These are phyloP conservation scores for Caenorhabditis sp. DNA, from an alignment of 2,888 invertebrate genomes.

Conservation along the genomic window DNA sequence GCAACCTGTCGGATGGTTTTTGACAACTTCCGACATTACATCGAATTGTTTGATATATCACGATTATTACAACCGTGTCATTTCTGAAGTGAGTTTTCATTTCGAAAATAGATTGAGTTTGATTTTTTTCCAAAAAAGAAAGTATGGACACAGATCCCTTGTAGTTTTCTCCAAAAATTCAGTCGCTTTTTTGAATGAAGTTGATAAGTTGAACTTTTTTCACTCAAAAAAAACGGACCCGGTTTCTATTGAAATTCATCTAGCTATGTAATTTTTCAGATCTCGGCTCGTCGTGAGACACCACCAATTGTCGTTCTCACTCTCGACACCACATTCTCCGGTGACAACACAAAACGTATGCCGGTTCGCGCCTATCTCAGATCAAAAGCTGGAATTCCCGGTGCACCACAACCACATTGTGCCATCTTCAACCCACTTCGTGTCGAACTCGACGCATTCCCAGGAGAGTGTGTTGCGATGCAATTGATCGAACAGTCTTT, in stretches of 20 bases:
- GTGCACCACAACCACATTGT: conserved; percentile 88
- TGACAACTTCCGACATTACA: conserved; percentile 95
- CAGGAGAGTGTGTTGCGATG: conserved; percentile 81
- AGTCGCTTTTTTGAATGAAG: too few relatives aligned
- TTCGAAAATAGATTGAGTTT: too few relatives aligned
- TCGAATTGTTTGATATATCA: conserved; percentile 74
- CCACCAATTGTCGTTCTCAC: conserved; percentile 82
- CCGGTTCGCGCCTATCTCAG: conserved; percentile 92
- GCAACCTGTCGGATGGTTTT: conserved; percentile 93
- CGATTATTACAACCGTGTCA: conserved; percentile 67
- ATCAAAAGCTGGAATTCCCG: conserved; percentile 90
- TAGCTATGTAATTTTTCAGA: conserved; percentile 25
- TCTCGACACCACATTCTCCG: conserved; percentile 82
- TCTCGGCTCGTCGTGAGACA: conserved; percentile 54
- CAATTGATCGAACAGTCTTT: conserved; percentile 62
- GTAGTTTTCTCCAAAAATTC: too few relatives aligned
- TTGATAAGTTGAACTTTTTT: too few relatives aligned
- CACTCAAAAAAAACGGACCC: too few relatives aligned
- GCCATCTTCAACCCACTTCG: conserved; percentile 87
- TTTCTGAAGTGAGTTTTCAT: conserved; percentile 50
- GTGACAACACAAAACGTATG: conserved; percentile 80
- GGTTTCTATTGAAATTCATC: too few relatives aligned
- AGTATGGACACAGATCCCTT: too few relatives aligned
- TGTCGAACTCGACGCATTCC: conserved; percentile 86
- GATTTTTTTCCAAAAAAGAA: conserved; percentile 1